Percentiles rank a stretch among this genome's conserved stretches.
phyloP scores from a whole-genome alignment of 2,797 vertebrate species.

The Loris lydekkerianus region DNA sequence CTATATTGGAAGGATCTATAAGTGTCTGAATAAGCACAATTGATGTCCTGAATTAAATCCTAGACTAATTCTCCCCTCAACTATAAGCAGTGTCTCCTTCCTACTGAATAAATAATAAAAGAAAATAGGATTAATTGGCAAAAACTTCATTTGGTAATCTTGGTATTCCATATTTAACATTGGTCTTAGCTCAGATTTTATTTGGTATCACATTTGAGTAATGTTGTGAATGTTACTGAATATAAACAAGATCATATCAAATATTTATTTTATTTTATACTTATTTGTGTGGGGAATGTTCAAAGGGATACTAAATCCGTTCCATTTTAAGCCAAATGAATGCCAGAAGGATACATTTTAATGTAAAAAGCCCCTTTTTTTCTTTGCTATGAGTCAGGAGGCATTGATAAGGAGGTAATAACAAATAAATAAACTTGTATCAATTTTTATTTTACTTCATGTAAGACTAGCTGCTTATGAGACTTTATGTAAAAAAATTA shows the following conservation, averaged over 20 bases:
- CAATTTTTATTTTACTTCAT: constrained; percentile 11
- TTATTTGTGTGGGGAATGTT: neutral
- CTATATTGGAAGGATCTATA: neutral
- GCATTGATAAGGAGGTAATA: neutral
- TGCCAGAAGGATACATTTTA: neutral
- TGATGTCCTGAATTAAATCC: neutral
- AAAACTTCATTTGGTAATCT: neutral
- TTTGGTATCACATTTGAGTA: neutral
- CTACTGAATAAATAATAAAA: neutral
- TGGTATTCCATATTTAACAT: neutral
- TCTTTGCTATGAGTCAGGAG: neutral
- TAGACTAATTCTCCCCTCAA: neutral
- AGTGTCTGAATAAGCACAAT: neutral
- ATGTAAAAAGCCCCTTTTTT: neutral
- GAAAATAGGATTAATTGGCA: neutral
- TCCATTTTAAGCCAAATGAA: neutral
- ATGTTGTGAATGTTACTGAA: neutral
- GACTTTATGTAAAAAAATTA: neutral
- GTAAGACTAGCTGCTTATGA: neutral
- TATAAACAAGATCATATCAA: neutral
- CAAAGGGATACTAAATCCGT: neutral
- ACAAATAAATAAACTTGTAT: neutral
- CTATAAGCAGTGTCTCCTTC: neutral
- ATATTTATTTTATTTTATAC: neutral
- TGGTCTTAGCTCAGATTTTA: neutral